These are phyloP conservation scores for Tipula unca DNA, from an alignment of 2,888 invertebrate genomes.

Conservation along the genomic window DNA sequence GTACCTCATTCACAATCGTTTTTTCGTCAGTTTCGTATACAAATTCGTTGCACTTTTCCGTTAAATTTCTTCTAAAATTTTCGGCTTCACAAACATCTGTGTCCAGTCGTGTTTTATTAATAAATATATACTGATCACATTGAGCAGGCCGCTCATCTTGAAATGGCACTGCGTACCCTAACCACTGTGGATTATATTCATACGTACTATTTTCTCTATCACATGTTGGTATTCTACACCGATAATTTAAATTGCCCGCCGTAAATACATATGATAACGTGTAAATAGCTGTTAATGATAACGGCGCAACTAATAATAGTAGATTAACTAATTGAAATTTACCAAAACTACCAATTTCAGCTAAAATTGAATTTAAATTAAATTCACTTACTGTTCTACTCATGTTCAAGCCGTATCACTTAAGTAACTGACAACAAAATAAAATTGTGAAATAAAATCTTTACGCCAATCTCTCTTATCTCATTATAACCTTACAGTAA, in stretches of 20 bases:
- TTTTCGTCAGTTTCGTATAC: not conserved
- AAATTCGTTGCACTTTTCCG: not conserved
- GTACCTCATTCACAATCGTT: slow-evolving; percentile 15
- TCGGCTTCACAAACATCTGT: not conserved
- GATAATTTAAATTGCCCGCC: slow-evolving; percentile 15
- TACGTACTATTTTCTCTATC: not conserved
- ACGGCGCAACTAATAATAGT: not conserved
- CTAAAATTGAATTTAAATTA: not conserved
- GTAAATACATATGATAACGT: not conserved
- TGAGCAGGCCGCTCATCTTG: not conserved
- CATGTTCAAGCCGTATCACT: not conserved
- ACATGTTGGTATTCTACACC: not conserved
- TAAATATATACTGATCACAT: not conserved
- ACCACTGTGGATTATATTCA: slow-evolving; percentile 1
- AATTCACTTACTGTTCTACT: not conserved
- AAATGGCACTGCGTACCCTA: not conserved
- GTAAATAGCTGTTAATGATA: not conserved
- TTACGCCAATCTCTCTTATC: not conserved
- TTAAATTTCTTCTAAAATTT: not conserved
- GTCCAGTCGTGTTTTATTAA: not conserved
- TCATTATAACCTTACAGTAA: not conserved
- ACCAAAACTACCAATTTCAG: not conserved
- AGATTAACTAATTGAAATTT: not conserved
- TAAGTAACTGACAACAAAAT: not conserved
- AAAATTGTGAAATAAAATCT: not conserved